A percentile compares a stretch with the other conserved stretches of the same genome.
Evolutionary conservation across 2,797 vertebrate species (phyloP).

Genomic region (Chaenodraco wilsoni): DNA sequence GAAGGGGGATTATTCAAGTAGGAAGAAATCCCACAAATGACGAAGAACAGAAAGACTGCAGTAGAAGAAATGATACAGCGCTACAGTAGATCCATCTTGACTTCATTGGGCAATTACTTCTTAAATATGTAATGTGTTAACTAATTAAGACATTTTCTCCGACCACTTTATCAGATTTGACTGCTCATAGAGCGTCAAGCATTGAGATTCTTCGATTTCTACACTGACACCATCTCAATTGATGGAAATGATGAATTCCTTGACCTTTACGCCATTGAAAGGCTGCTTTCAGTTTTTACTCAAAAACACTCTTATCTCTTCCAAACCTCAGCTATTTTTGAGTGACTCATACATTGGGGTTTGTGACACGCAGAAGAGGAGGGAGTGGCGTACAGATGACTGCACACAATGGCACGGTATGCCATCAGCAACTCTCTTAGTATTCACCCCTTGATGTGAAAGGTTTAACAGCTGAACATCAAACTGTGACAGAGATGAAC

Average conservation of each 20-base stretch:
- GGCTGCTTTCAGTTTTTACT: constrained; percentile 27
- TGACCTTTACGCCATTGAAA: constrained; percentile 52
- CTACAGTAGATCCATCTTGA: constrained; percentile 6
- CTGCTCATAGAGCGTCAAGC: constrained; percentile 13
- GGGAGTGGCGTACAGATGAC: not conserved
- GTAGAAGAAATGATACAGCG: constrained; percentile 28
- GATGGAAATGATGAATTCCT: constrained; percentile 55
- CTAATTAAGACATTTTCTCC: constrained; percentile 9
- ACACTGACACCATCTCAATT: constrained; percentile 21
- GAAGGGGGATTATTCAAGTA: constrained; percentile 56
- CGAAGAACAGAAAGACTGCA: constrained; percentile 40
- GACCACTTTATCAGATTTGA: constrained; percentile 16
- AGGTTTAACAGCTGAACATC: constrained; percentile 3
- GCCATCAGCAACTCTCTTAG: constrained; percentile 8
- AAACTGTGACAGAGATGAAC: constrained; percentile 7
- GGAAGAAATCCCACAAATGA: constrained; percentile 55
- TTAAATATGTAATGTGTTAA: not conserved
- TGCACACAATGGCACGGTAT: not conserved
- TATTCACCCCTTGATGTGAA: constrained; percentile 6
- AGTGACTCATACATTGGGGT: constrained; percentile 9
- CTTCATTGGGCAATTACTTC: constrained; percentile 2
- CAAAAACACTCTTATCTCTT: constrained; percentile 16
- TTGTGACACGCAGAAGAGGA: constrained; percentile 3
- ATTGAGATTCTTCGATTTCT: constrained; percentile 19
- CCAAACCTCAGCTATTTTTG: constrained; percentile 4